These are phyloP conservation scores for Phylloscopus trochilus DNA, from an alignment of 2,113 vertebrate genomes.

Conservation along the genomic window DNA sequence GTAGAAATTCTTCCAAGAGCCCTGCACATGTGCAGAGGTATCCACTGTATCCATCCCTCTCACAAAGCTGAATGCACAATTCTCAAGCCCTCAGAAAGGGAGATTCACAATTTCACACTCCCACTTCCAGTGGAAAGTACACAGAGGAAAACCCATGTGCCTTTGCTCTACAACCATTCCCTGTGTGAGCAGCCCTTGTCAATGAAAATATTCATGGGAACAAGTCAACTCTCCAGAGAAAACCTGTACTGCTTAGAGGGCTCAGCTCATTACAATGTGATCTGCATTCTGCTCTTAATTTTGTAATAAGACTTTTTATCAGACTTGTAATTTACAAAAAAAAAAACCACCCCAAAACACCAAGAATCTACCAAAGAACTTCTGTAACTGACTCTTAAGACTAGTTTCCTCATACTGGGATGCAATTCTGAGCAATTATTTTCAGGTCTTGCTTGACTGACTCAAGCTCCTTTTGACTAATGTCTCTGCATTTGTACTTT, in stretches of 20 bases:
- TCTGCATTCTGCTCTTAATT: neutral
- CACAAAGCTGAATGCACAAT: neutral
- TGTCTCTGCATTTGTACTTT: neutral
- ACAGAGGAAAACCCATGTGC: neutral
- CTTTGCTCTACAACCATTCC: neutral
- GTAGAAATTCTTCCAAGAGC: neutral
- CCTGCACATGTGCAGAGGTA: too few species aligned
- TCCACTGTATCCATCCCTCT: neutral
- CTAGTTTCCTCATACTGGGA: neutral
- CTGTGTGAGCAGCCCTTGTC: neutral
- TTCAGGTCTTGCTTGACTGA: neutral
- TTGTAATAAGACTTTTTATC: neutral
- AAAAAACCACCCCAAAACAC: accelerated
- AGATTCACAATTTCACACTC: neutral
- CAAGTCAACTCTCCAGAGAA: neutral
- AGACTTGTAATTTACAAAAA: neutral
- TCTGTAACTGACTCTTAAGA: neutral
- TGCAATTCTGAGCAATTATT: neutral
- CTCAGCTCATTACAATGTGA: neutral
- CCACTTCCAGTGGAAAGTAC: neutral
- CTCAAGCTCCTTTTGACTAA: neutral
- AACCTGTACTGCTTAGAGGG: neutral
- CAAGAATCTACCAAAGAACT: neutral
- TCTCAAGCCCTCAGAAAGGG: neutral
- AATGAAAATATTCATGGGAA: neutral